Percentiles rank a stretch among this genome's conserved stretches.
phyloP scores from a whole-genome alignment of 2,797 vertebrate species.

The Acipenser ruthenus region DNA sequence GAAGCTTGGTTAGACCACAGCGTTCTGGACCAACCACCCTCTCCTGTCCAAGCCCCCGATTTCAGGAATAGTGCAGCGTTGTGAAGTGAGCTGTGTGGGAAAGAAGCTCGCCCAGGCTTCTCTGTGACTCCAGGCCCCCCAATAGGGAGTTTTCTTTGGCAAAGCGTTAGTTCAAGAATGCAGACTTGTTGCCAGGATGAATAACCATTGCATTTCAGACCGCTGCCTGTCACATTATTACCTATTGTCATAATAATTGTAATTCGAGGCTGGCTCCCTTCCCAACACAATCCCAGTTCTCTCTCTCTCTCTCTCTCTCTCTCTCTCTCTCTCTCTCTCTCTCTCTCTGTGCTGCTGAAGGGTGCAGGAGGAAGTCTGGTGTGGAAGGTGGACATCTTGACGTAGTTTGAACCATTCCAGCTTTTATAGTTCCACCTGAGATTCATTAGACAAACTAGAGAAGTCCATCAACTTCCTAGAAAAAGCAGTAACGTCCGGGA shows the following conservation, averaged over 20 bases:
- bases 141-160: background rate
- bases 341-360: background rate
- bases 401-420: no score
- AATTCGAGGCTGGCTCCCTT: conserved; percentile 45
- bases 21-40: no score
- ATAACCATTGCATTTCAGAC: conserved; percentile 60
- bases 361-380: no score
- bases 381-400: no score
- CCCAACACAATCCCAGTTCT: conserved; percentile 27
- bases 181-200: conserved; percentile 55
- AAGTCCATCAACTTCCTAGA: no score
- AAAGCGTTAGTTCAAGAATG: background rate
- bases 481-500: no score
- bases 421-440: no score
- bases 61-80: no score
- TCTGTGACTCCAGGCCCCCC: background rate
- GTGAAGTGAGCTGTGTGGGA: background rate
- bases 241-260: conserved; percentile 60
- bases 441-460: no score
- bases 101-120: background rate
- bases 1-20: no score
- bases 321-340: background rate
- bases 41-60: no score
- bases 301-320: conserved; percentile 28
- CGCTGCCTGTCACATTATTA: conserved; percentile 63